These are phyloP conservation scores for Eupristina koningsbergeri DNA, from an alignment of 1,140 invertebrate species.

Conservation along the genomic window DNA sequence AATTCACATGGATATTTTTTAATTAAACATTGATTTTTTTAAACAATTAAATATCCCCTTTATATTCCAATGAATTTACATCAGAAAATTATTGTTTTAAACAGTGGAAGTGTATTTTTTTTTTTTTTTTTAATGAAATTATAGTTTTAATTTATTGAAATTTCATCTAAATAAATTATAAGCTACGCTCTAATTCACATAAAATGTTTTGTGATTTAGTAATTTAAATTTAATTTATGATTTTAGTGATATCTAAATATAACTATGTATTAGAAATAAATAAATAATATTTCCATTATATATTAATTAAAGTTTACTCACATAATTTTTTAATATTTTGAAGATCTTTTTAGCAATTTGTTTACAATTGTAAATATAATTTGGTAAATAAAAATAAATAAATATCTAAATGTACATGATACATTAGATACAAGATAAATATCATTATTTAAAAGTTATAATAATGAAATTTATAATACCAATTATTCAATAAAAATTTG, in stretches of 20 bases:
- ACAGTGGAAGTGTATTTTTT: background rate
- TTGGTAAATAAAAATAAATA: too few relatives aligned
- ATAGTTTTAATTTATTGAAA: background rate
- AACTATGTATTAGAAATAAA: background rate
- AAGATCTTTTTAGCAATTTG: background rate
- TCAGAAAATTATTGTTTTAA: background rate
- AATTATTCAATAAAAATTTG: too few relatives aligned
- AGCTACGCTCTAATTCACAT: background rate
- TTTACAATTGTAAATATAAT: background rate
- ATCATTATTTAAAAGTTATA: too few relatives aligned
- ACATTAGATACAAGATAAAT: too few relatives aligned
- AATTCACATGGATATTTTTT: background rate
- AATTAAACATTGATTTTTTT: background rate
- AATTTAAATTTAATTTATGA: background rate
- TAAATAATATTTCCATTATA: background rate
- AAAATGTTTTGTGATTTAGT: background rate
- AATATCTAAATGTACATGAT: background rate
- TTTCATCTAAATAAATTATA: background rate
- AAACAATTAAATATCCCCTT: background rate
- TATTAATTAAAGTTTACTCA: background rate
- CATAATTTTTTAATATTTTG: background rate
- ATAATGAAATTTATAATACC: too few relatives aligned
- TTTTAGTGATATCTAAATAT: background rate
- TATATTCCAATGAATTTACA: background rate
- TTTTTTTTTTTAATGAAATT: background rate